A percentile compares a stretch with the other conserved stretches of the same genome.
phyloP scores from a whole-genome alignment of 2,888 invertebrate genomes.

The Polydrusus cervinus region DNA sequence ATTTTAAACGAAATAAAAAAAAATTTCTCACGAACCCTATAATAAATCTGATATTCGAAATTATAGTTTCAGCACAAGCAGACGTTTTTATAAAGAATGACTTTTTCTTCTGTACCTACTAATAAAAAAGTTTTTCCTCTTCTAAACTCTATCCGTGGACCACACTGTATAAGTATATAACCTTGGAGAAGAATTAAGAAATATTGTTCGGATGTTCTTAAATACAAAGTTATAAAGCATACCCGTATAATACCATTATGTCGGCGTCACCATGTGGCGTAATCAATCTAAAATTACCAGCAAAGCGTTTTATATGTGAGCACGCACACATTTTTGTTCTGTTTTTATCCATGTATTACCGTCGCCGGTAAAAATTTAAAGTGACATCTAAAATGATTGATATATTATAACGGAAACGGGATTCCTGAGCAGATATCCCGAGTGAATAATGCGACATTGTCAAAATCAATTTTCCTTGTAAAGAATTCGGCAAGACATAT shows the following conservation, averaged over 20 bases:
- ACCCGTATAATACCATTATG: too few relatives aligned
- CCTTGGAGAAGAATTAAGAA: too few relatives aligned
- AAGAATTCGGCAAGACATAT: slow-evolving; percentile 20
- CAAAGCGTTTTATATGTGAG: slow-evolving; percentile 5
- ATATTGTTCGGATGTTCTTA: too few relatives aligned
- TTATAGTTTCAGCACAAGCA: too few relatives aligned
- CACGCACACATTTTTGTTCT: slow-evolving; percentile 15
- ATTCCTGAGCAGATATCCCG: slow-evolving; percentile 28
- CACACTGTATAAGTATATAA: too few relatives aligned
- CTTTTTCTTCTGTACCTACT: too few relatives aligned
- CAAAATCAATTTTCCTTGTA: slow-evolving; percentile 37
- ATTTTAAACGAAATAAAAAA: too few relatives aligned
- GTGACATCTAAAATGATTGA: slow-evolving; percentile 37
- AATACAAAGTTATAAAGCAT: background rate
- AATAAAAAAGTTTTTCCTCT: too few relatives aligned
- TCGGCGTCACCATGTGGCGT: background rate
- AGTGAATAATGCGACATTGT: slow-evolving; percentile 35
- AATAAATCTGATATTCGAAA: too few relatives aligned
- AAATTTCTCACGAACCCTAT: too few relatives aligned
- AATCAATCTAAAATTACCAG: slow-evolving; percentile 24
- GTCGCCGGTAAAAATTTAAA: slow-evolving; percentile 25
- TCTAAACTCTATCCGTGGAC: too few relatives aligned
- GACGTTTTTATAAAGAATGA: too few relatives aligned
- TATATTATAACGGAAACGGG: slow-evolving; percentile 29
- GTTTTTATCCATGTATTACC: slow-evolving; percentile 22